Evolutionary conservation across 2,113 vertebrate genomes (phyloP), one percentile per base, ranked within the genome.

Genomic region (Panurus biarmicus): DNA sequence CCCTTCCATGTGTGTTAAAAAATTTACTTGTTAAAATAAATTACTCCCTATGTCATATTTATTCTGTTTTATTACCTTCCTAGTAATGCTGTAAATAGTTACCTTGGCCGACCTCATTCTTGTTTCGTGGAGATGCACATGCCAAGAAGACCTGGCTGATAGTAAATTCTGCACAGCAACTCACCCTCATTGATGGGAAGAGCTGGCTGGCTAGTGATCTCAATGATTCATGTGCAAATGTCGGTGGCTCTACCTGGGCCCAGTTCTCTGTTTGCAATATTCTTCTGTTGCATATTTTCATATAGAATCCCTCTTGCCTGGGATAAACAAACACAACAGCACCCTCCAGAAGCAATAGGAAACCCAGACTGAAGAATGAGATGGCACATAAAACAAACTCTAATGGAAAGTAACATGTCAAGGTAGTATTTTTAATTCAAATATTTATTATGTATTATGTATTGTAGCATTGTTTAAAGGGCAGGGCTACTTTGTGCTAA

Each of bases 101-200:
- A 94, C 50, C 57, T 90, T 91, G 91, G 92, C 93, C 91, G 90
- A 95, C 87, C 60, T 85, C 70, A 71, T 85, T 88, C 73, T 73
- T 86, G 29, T 78, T 96, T 94, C 38, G 10, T 33, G 7, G 48
- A 93, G 38, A 20, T 67, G 22, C 57, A 44, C 51, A 29, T 44
- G 87, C 93, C 96, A 95, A 88, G 83, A 86, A 81, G 35, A 38
- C 50, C 81, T 85, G 90, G 92, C 94, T 69, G 77, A 87, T 67
- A 94, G 60, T 69, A 88, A 97, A 93, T 58, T 85, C 86, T 88
- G 35, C 57, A 23, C 23, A 87, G 35, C 42, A 66, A 5, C 31
- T 93, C 86, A 58, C 38, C 8, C 82, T 90, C 66, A 51, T 28
- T 92, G 89, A 54, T 14, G 64, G 69, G 61, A 95, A 76, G 24